These are phyloP conservation scores for Temnothorax unifasciatus DNA, from an alignment of 2,888 invertebrate species.

Conservation along the genomic window DNA sequence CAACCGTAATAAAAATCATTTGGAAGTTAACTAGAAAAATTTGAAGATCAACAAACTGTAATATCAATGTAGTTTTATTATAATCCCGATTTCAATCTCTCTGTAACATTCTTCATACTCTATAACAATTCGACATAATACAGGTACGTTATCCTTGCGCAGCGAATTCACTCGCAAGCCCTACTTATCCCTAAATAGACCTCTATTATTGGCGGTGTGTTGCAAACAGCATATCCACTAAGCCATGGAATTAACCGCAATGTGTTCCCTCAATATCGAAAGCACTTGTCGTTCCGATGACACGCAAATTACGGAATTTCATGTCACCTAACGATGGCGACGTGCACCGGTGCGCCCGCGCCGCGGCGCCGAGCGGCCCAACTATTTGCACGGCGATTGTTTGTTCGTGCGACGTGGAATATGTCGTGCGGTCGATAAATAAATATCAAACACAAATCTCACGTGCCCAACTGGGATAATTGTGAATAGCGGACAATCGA, in stretches of 20 bases:
- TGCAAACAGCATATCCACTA: slow-evolving; percentile 10
- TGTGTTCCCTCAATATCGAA: slow-evolving; percentile 31
- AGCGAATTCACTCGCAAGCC: neutral
- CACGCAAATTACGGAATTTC: slow-evolving; percentile 54
- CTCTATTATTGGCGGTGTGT: slow-evolving; percentile 22
- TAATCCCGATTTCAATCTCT: neutral
- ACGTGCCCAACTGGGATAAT: slow-evolving; percentile 75
- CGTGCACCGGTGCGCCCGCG: slow-evolving; percentile 22
- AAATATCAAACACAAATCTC: slow-evolving; percentile 79
- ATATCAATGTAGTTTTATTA: neutral
- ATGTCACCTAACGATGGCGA: slow-evolving; percentile 44
- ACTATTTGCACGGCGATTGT: slow-evolving; percentile 75
- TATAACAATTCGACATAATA: slow-evolving; percentile 3
- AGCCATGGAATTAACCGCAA: slow-evolving; percentile 36
- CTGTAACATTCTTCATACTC: neutral
- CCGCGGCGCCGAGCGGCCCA: slow-evolving; percentile 23
- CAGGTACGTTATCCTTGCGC: neutral
- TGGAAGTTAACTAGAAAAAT: neutral
- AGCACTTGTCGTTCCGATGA: slow-evolving; percentile 39
- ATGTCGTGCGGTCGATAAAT: slow-evolving; percentile 77
- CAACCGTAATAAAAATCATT: neutral
- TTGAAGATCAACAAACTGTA: neutral
- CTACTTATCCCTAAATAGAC: slow-evolving; percentile 28
- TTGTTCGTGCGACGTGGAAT: slow-evolving; percentile 71
- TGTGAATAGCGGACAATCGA: slow-evolving; percentile 75